Percentiles rank a stretch among this genome's conserved stretches.
phyloP scores from a whole-genome alignment of 1,140 invertebrate species.

The Apis mellifera region DNA sequence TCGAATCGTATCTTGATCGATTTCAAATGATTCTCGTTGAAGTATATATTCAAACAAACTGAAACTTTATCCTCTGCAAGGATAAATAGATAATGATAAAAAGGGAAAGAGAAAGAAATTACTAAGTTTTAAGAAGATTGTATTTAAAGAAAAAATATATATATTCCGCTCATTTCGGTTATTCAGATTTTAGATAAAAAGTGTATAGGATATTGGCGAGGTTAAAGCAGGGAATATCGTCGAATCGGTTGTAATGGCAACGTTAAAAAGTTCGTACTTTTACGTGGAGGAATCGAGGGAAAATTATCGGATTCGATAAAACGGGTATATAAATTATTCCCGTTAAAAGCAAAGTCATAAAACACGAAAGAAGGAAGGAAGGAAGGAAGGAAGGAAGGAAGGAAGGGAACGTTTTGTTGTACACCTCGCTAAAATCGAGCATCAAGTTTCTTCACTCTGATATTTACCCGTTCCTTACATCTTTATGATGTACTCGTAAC shows the following conservation, averaged over 20 bases:
- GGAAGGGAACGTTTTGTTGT: constrained; percentile 13
- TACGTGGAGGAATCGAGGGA: not conserved
- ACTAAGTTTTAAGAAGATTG: too few species aligned
- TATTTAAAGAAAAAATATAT: too few species aligned
- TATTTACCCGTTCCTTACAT: constrained; percentile 9
- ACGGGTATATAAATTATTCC: constrained; percentile 22
- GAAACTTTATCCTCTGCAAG: too few species aligned
- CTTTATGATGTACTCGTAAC: not conserved
- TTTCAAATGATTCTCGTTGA: too few species aligned
- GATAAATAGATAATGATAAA: too few species aligned
- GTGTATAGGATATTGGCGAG: not conserved
- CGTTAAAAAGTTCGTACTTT: constrained; percentile 12
- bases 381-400: not conserved
- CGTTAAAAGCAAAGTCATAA: constrained; percentile 19
- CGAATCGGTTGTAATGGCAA: not conserved
- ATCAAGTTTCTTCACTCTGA: constrained; percentile 3
- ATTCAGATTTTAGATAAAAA: not conserved
- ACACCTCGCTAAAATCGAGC: constrained; percentile 8
- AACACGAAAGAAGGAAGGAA: not conserved
- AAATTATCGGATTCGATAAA: constrained; percentile 17
- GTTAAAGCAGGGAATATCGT: not conserved
- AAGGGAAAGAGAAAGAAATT: too few species aligned
- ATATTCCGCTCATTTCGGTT: too few species aligned
- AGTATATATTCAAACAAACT: too few species aligned
- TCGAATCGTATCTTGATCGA: too few species aligned